Base-by-base conservation (phyloP, 2,113 vertebrate species). In the Hymenochirus boettgeri region DNA sequence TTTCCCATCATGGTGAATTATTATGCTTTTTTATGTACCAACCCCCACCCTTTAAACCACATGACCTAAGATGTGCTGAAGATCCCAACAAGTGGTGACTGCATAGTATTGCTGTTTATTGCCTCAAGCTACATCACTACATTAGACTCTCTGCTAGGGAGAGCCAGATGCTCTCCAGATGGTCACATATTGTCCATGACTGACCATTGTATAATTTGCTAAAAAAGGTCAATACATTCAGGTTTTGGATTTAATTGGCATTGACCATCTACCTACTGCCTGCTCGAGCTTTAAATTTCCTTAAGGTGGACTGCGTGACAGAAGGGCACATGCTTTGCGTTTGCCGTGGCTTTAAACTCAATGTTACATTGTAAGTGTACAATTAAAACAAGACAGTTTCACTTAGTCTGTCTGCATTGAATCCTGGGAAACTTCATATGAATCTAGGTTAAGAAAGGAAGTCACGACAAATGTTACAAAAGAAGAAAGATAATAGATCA, bases 61-160 rank as follows among this genome's bases (percentile, higher is more conserved):
- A 88, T 96, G 94, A 98, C 92, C 96, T 92, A 95, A 98, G 98
- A 93, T 94, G 91, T 92, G 89, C 94, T 90, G 93, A 94, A 93
- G 89, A 93, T 83, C 87, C 10, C 90, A 92, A 91, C 92, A 91
- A n/a, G n/a, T 92, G 93, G 96, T 93, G 94, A 93, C 93, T 87
- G 93, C 88, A 90, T 90, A 86, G 87, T 76, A 79, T 83, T 84
- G 82, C 83, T 83, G 80, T 82, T n/a, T 72, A 83, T 88, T 86
- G 88, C 91, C 90, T 75, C 63, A 73, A 88, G 90, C 88, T 89
- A 88, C 84, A 86, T 88, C 81, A 79, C n/a, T n/a, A n/a, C n/a
- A n/a, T n/a, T n/a, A n/a, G n/a, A 81, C 80, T 80, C 80, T 89
- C 88, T 91, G 90, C 93, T 91, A 93, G 85, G 90, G 90, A 84